Percentiles rank a stretch among this genome's conserved stretches.
Conservation (phyloP, 2,797 vertebrate genomes). For the Choloepus didactylus region DNA sequence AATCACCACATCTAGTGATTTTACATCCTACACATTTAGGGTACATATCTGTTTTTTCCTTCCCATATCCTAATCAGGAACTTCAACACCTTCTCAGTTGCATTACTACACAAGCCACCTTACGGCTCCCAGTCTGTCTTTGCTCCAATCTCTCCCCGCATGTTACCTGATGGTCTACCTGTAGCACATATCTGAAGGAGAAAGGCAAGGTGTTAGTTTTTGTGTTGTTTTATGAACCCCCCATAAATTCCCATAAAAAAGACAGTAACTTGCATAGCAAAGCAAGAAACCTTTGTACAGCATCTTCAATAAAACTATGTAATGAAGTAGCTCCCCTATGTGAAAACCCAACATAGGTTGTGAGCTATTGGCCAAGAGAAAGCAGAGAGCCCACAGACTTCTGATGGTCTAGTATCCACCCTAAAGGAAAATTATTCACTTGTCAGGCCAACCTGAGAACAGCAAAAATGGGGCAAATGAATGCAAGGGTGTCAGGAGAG, state of each 20-base stretch:
- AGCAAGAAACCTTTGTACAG: not conserved
- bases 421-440: not conserved
- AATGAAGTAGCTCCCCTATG: accelerated
- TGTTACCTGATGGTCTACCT: accelerated
- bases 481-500: not conserved
- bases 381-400: not conserved
- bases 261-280: not conserved
- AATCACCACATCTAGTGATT: accelerated
- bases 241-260: not conserved
- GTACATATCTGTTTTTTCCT: not conserved
- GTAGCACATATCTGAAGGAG: not conserved
- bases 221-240: not conserved
- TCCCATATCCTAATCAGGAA: accelerated
- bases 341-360: accelerated
- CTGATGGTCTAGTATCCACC: not conserved
- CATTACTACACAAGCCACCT: not conserved
- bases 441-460: not conserved
- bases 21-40: accelerated
- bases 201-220: not conserved
- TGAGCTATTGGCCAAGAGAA: not conserved
- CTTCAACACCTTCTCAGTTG: accelerated
- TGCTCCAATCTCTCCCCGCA: accelerated
- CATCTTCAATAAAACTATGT: not conserved
- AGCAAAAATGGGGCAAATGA: not conserved
- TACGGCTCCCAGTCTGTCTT: accelerated